Percentiles rank a stretch among this genome's conserved stretches.
Conservation (phyloP, 2,113 vertebrate genomes). For the Numida meleagris region DNA sequence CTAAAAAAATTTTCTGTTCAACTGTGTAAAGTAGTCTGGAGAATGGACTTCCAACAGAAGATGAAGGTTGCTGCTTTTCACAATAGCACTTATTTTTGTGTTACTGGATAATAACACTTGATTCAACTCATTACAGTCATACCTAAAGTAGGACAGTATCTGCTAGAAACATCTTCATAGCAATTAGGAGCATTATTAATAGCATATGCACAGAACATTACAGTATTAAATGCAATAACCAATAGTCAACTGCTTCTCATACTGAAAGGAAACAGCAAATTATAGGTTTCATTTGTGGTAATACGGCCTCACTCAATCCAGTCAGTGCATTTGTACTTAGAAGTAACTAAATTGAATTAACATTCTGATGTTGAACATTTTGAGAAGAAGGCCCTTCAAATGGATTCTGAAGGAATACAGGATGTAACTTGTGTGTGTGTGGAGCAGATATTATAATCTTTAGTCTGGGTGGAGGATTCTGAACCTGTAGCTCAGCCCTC, state of each 20-base stretch:
- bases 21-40: background rate
- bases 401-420: background rate
- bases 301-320: background rate
- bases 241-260: background rate
- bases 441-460: background rate
- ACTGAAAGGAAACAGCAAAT: background rate
- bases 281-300: background rate
- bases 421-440: background rate
- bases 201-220: background rate
- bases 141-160: background rate
- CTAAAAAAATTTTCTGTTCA: background rate
- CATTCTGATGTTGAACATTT: background rate
- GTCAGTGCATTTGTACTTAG: background rate
- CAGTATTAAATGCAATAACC: background rate
- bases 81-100: background rate
- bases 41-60: background rate
- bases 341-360: background rate
- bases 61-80: background rate
- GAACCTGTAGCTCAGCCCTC: background rate
- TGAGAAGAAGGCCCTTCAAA: background rate
- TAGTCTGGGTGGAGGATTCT: background rate
- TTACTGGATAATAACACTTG: background rate
- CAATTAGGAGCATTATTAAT: background rate
- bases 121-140: background rate
- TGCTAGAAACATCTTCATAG: background rate